Evolutionary conservation across 2,888 invertebrate species (phyloP).

Genomic region (Drosophila aldrichi): DNA sequence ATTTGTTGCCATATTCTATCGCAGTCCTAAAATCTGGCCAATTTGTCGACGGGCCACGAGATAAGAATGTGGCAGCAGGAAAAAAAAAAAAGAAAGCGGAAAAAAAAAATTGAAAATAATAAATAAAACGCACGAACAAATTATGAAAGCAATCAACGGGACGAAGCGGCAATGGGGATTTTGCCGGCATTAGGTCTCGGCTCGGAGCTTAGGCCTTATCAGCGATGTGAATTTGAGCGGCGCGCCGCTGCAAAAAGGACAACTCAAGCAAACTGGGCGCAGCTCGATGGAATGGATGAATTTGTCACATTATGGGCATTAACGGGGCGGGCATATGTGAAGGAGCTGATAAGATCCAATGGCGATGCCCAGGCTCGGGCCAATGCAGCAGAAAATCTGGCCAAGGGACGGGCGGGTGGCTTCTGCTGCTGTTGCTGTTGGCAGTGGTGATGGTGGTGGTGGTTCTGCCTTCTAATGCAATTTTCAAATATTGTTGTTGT

Average conservation of each 20-base stretch:
- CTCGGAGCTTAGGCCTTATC: constrained; percentile 59
- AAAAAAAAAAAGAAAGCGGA: constrained; percentile 1
- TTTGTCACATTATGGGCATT: constrained; percentile 77
- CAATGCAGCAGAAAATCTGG: constrained; percentile 69
- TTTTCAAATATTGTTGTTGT: constrained; percentile 75
- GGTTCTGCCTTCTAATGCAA: constrained; percentile 57
- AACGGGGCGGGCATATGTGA: constrained; percentile 62
- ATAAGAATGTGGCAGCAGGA: constrained; percentile 56
- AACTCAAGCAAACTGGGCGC: constrained; percentile 36
- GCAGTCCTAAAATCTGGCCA: constrained; percentile 47
- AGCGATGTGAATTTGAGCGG: constrained; percentile 74
- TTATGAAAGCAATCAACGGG: constrained; percentile 56
- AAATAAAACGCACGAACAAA: constrained; percentile 61
- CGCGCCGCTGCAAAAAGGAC: constrained; percentile 59
- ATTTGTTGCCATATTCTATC: constrained; percentile 77
- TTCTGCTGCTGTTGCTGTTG: constrained; percentile 12
- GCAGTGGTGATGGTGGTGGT: constrained; percentile 15
- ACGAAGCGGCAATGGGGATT: constrained; percentile 19
- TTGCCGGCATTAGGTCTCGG: constrained; percentile 28
- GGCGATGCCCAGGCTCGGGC: constrained; percentile 17
- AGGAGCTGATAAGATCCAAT: constrained; percentile 68
- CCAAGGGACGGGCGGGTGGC: constrained; percentile 23
- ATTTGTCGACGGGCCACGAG: constrained; percentile 58
- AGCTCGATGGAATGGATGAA: constrained; percentile 61
- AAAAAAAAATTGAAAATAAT: constrained; percentile 41